Base-by-base conservation (phyloP, 2,797 vertebrate genomes). In the Bufotes viridis region DNA sequence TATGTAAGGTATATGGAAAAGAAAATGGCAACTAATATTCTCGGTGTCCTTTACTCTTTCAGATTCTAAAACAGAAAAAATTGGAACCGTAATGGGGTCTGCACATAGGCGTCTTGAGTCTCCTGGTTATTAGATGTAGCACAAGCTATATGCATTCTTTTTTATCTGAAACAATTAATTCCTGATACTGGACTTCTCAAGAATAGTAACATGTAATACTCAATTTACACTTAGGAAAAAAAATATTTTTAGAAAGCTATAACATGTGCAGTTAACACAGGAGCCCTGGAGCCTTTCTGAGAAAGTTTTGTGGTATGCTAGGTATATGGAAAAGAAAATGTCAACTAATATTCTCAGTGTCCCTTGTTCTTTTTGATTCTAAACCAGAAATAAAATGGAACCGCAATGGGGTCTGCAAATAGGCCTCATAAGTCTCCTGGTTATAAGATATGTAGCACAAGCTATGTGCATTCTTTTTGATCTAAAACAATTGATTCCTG, bases 211-310 rank as follows among this genome's bases (percentile, higher is more conserved):
- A 42, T 42, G 42, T 7, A 42, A 42, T 42, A 42, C 42, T 42
- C 6, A 42, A 10, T 81, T 29, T 26, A 3, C 58, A 63, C 17
- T 22, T 13, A 0, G 57, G 20, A 34, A 26, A 63, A 81, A 63
- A 61, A 18, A 81, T 61, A 29, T 42, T 81, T 79, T 24, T 14
- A 49, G 29, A 81, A 18, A 49, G 20, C 49, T 81, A 79, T 20
- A 60, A 14, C n/a, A 34, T 79, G 26, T 26, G 53, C n/a, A 20
- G 10, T 57, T 80, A 80, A 80, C 57, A 20, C 17, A 34, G 34
- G 55, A 80, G 58, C 57, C 75, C 29, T 81, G 58, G 18, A 81
- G 78, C 57, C 58, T 42, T 80, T 29, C 57, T 61, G 29, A 63
- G 18, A 81, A 63, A 79, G 55, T 20, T 7, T 1, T 42, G 15